Evolutionary conservation across 2,888 invertebrate genomes (phyloP), one percentile per base, ranked within the genome.

Genomic region (Sinhomidia bicolor): DNA sequence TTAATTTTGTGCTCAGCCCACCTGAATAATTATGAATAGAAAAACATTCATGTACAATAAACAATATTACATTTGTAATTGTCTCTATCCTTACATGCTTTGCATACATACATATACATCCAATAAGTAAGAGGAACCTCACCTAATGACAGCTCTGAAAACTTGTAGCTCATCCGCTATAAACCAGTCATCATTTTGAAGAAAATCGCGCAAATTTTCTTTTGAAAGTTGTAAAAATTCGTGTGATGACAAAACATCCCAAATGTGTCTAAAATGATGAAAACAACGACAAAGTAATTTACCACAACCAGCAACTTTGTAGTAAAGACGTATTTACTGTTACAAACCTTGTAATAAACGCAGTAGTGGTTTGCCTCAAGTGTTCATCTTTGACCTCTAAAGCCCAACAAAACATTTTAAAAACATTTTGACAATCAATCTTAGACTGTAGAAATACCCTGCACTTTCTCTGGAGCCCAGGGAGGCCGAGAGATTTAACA

Each of bases 151-250:
- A 14, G 51, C 57, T 17, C 23, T 10, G 23, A 81, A 87, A n/a
- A 87, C 81, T 5, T 32, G 20, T 10, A 57, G 5, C 54, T 87
- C 87, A 7, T 81, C 44, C 2, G 36, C 17, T 1, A 44, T 32
- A 10, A n/a, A 23, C 57, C 81, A 71, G n/a, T 81, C 57, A 47
- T 87, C 74, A 29, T 20, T 87, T 23, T 36, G n/a, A 10, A 87
- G 26, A 7, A 87, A 57, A 0, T 6, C 17, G 17, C 41, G 41
- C 7, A 87, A 32, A 36, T 41, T 41, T 12, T 81, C 87, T 20
- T 54, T 9, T 23, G 41, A 20, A 0, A 87, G 12, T 5, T 29
- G 20, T 0, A 44, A 14, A 20, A 86, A 80, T 6, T 17, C 57
- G 9, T 62, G 7, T 0, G 79, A 60, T 10, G 17, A 36, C 20